Base-by-base conservation (phyloP, 2,113 vertebrate species). In the Lagenorhynchus albirostris region DNA sequence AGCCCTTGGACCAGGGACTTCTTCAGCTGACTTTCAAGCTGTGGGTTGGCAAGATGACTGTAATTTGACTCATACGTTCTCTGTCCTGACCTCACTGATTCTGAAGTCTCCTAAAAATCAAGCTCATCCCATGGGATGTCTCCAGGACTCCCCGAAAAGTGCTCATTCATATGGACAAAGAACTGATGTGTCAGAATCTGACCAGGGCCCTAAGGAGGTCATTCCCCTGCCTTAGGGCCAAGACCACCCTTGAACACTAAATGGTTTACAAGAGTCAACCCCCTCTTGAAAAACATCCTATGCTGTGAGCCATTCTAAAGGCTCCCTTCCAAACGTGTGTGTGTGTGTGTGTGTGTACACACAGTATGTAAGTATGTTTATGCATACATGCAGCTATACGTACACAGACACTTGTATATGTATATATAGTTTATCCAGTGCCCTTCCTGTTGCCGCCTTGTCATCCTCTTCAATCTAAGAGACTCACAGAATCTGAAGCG, bases 401-500 rank as follows among this genome's bases (percentile, higher is more conserved):
- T 3, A 38, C 1, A 15, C 0, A 17, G 4, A n/a, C 7, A 70
- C 0, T 15, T 50, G 21, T 6, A 23, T 36, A 33, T 13, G 20
- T 5, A 20, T 6, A 14, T 1, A 10, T 0, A 23, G 33, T 41
- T 31, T 26, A 6, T 50, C 50, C 29, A 50, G 12, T 7, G n/a
- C 23, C 23, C 13, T 80, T 68, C n/a, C n/a, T 93, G 0, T 17
- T 18, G 11, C 33, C 11, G 4, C 25, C 8, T 31, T n/a, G 11
- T 53, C 8, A 36, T 23, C 14, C 6, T 50, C 38, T 84, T 70
- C 31, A 20, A 38, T 44, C 23, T 81, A 38, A 77, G 41, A 18
- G 71, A 65, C 31, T 31, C n/a, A 33, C 3, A 3, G 17, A 60
- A 41, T 79, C 50, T 70, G 41, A 91, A 55, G 31, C 81, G 8